These are phyloP conservation scores for Chrysogorgia sp. DNA, from an alignment of 92 coral and sea anemone genomes.

Conservation along the genomic window DNA sequence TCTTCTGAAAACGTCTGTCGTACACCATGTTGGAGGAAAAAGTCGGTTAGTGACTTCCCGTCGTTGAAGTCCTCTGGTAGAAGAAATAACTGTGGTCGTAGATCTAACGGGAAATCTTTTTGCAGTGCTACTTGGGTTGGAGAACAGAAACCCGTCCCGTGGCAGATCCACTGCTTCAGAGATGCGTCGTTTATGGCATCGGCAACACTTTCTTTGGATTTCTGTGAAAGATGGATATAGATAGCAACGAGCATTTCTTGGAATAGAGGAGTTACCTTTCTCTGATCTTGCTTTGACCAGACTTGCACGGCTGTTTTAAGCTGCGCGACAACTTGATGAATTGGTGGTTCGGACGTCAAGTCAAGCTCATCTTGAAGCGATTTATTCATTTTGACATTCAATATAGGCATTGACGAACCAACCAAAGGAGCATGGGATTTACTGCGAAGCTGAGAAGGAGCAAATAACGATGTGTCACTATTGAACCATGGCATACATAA, in stretches of 20 bases:
- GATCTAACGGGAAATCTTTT: slow-evolving; percentile 52
- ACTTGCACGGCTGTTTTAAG: slow-evolving; percentile 59
- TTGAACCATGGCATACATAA: slow-evolving; percentile 72
- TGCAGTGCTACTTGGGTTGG: slow-evolving; percentile 62
- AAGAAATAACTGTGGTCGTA: slow-evolving; percentile 66
- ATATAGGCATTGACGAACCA: slow-evolving; percentile 72
- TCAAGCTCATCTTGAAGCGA: slow-evolving; percentile 64
- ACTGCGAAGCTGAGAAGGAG: slow-evolving; percentile 62
- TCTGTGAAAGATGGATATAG: slow-evolving; percentile 56
- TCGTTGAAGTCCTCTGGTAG: slow-evolving; percentile 54
- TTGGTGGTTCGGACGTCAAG: slow-evolving; percentile 60
- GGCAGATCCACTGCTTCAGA: slow-evolving; percentile 83
- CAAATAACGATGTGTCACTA: slow-evolving; percentile 46
- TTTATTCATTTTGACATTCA: slow-evolving; percentile 59
- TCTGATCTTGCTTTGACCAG: neutral
- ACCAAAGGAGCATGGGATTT: slow-evolving; percentile 52
- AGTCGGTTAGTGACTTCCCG: slow-evolving; percentile 15
- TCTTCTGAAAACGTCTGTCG: slow-evolving; percentile 48
- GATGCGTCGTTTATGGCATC: neutral
- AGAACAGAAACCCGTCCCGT: slow-evolving; percentile 71
- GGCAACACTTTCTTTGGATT: neutral
- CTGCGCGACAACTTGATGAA: slow-evolving; percentile 52
- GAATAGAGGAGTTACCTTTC: slow-evolving; percentile 18
- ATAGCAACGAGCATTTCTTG: slow-evolving; percentile 65
- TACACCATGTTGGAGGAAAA: slow-evolving; percentile 68